phyloP scores from a whole-genome alignment of 1,140 invertebrate species.

The Plutomurus gul region DNA sequence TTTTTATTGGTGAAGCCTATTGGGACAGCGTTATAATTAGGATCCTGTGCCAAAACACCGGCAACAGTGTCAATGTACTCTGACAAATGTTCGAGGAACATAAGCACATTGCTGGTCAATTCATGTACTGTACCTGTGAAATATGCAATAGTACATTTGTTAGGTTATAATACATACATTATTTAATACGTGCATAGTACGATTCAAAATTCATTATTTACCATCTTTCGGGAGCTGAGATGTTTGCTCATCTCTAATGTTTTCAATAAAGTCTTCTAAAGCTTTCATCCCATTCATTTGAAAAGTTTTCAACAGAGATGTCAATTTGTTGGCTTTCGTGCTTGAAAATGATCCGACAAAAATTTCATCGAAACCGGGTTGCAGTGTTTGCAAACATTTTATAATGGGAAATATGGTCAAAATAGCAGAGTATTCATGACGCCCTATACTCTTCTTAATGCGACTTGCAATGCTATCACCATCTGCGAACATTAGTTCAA shows the following conservation, averaged over 20 bases:
- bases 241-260: constrained; percentile 80
- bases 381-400: constrained; percentile 76
- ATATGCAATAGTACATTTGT: no score
- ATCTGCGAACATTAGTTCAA: constrained; percentile 82
- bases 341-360: constrained; percentile 68
- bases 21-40: constrained; percentile 61
- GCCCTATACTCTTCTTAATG: constrained; percentile 76
- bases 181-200: no score
- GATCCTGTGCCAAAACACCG: constrained; percentile 67
- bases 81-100: constrained; percentile 82
- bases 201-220: no score
- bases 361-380: constrained; percentile 81
- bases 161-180: no score
- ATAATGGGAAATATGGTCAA: constrained; percentile 84
- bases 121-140: constrained; percentile 96
- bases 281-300: constrained; percentile 80
- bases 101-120: constrained; percentile 87
- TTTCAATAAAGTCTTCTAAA: constrained; percentile 91
- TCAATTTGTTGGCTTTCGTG: constrained; percentile 72
- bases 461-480: constrained; percentile 79
- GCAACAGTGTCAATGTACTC: constrained; percentile 78
- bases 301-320: constrained; percentile 72
- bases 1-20: constrained; percentile 55
- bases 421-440: constrained; percentile 81
- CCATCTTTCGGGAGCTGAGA: constrained; percentile 88